A percentile compares a stretch with the other conserved stretches of the same genome.
phyloP scores from a whole-genome alignment of 2,888 invertebrate species.

The Serripes groenlandicus region DNA sequence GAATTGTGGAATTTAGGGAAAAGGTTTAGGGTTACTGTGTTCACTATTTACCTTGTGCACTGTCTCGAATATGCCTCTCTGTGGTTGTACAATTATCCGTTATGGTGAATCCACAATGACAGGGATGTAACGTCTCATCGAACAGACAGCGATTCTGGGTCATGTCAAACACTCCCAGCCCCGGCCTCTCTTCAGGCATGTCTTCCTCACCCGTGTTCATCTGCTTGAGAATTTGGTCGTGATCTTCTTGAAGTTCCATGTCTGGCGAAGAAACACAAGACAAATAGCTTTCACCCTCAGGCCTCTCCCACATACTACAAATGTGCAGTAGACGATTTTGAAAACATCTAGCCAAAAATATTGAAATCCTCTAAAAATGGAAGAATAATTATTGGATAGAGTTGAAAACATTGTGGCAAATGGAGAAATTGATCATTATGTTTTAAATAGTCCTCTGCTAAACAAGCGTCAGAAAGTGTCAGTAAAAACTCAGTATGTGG shows the following conservation, averaged over 20 bases:
- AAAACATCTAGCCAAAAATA: neutral
- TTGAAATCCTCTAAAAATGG: neutral
- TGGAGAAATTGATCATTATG: neutral
- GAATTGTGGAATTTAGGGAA: too few relatives aligned
- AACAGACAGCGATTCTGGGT: constrained; percentile 60
- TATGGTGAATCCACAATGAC: constrained; percentile 70
- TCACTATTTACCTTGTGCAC: constrained; percentile 7
- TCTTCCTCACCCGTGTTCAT: constrained; percentile 58
- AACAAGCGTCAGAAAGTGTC: too few relatives aligned
- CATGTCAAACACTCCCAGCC: constrained; percentile 63
- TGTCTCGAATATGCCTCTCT: constrained; percentile 22
- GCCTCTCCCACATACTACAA: neutral
- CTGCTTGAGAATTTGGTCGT: constrained; percentile 47
- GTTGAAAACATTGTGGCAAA: neutral
- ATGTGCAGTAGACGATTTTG: neutral
- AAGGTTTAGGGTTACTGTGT: too few relatives aligned
- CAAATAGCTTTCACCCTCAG: neutral
- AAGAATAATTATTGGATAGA: neutral
- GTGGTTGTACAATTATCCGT: constrained; percentile 30
- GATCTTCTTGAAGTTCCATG: constrained; percentile 35
- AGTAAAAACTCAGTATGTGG: too few relatives aligned
- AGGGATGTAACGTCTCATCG: constrained; percentile 54
- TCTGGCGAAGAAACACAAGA: constrained; percentile 1
- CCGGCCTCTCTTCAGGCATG: constrained; percentile 69
- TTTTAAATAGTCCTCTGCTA: too few relatives aligned